Evolutionary conservation across 1,140 invertebrate genomes (phyloP), one percentile per base, ranked within the genome.

Genomic region (Nasonia longicornis): DNA sequence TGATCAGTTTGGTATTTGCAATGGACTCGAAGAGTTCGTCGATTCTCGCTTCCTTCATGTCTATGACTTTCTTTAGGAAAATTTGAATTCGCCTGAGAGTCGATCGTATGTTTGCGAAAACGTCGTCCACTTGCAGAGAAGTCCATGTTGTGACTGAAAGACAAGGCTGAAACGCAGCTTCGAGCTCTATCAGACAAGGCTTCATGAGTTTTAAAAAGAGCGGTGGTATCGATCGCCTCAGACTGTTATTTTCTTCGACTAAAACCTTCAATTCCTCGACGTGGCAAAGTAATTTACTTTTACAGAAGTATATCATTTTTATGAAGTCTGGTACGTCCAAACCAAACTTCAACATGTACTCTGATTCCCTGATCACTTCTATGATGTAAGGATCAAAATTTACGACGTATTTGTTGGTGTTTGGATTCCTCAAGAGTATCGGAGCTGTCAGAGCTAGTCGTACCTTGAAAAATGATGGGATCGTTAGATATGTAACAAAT

Each of bases 61-160:
- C 95, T 67, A 93, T 92, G 0, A 95, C 92, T 88, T 94, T 92
- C 85, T 94, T 94, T 4, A 95, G 91, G 85, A 96, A 94, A 80
- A 93, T 91, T 85, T 96, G 93, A 2, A 96, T 92, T 82, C 94
- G 92, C 72, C 92, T 91, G 22, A 96, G 87, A 7, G 92, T 89
- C 0, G 86, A 83, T 77, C 92, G 88, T 58, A 96, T 92, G 83
- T 92, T 89, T 3, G 91, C 88, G 77, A 94, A 94, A 83, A 94
- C 94, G 42, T 94, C 90, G 0, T 92, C 89, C 70, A 96, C 94
- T 83, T 94, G 94, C 64, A 95, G 91, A 0, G 96, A 96, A 3
- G 94, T 94, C 96, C 96, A 97, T 0, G 94, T 95, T 22, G 97
- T 92, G 1, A 93, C 93, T 0, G 94, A 95, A 6, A 97, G 87